Conservation (phyloP, 1,140 invertebrate species). For the Sarcophaga bullata region DNA sequence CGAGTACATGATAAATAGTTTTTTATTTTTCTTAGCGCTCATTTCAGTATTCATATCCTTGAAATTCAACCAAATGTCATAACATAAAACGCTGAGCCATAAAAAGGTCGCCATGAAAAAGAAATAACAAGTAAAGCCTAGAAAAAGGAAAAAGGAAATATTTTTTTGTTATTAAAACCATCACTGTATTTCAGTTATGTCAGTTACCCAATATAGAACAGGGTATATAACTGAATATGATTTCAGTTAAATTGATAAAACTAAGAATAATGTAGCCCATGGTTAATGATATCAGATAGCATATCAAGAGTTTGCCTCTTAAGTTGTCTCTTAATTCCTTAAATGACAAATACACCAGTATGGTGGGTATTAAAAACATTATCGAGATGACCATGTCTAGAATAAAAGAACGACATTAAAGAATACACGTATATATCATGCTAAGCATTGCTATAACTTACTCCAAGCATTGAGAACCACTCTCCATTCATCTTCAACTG, state of each 20-base stretch:
- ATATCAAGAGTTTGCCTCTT: constrained; percentile 77
- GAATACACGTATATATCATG: background rate
- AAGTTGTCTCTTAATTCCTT: too few relatives aligned
- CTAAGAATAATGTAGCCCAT: constrained; percentile 71
- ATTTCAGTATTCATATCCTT: constrained; percentile 56
- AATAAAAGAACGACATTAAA: constrained; percentile 42
- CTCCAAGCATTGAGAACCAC: too few relatives aligned
- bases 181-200: background rate
- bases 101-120: constrained; percentile 78
- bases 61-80: too few relatives aligned
- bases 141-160: background rate
- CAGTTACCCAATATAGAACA: constrained; percentile 1
- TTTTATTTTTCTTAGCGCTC: constrained; percentile 53
- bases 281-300: constrained; percentile 73
- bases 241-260: constrained; percentile 57
- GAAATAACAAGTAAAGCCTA: constrained; percentile 76
- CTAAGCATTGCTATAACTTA: background rate
- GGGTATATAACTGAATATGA: background rate
- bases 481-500: background rate
- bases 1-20: constrained; percentile 73
- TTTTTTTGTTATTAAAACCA: background rate
- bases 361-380: too few relatives aligned
- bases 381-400: too few relatives aligned
- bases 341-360: too few relatives aligned
- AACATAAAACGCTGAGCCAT: constrained; percentile 83